Conservation (phyloP, 2,888 invertebrate genomes). For the Drosophila paranaensis region DNA sequence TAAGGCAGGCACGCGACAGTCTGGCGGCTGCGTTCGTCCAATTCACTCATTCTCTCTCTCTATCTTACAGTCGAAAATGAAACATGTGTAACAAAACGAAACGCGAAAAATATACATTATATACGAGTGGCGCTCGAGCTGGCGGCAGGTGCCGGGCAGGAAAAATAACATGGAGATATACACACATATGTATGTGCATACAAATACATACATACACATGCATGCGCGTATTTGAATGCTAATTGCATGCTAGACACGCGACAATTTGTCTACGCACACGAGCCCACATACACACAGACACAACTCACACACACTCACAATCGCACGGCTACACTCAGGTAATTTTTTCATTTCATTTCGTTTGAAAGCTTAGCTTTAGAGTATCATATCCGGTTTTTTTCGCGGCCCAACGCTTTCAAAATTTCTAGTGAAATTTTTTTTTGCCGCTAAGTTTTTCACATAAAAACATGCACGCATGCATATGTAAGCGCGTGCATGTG, state of each 20-base stretch:
- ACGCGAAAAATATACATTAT: constrained; percentile 30
- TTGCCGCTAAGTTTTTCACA: constrained; percentile 37
- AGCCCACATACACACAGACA: constrained; percentile 20
- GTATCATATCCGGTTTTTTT: constrained; percentile 76
- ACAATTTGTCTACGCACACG: constrained; percentile 53
- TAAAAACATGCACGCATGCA: constrained; percentile 4
- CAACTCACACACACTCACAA: constrained; percentile 7
- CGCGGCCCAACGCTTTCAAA: constrained; percentile 72
- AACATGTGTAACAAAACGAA: constrained; percentile 31
- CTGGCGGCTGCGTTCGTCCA: constrained; percentile 50
- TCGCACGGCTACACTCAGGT: constrained; percentile 38
- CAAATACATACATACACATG: constrained; percentile 3
- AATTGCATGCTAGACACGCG: constrained; percentile 62
- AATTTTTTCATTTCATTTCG: constrained; percentile 63
- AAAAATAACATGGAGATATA: constrained; percentile 4
- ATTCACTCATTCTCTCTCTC: constrained; percentile 45
- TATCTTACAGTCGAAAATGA: constrained; percentile 26
- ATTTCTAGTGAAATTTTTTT: constrained; percentile 76
- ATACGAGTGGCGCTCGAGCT: constrained; percentile 13
- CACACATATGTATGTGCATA: constrained; percentile 8
- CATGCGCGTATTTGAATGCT: constrained; percentile 54
- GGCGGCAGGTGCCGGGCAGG: constrained; percentile 28
- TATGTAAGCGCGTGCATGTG: neutral
- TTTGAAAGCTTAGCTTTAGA: constrained; percentile 63
- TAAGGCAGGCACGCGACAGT: constrained; percentile 54